phyloP scores from a whole-genome alignment of 2,113 vertebrate species.

The Madoqua kirkii region DNA sequence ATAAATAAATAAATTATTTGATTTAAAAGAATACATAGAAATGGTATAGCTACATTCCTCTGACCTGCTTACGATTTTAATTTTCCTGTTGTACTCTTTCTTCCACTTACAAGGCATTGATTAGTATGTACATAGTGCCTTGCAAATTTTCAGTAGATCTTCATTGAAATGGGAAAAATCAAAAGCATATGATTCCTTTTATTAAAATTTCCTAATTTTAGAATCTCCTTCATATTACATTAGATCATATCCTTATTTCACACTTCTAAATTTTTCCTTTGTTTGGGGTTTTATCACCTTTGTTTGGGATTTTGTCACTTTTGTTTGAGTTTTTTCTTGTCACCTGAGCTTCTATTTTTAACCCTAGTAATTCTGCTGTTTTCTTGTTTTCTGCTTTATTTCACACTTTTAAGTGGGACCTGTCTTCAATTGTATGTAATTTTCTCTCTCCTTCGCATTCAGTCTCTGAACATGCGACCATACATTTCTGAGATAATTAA shows the following conservation, averaged over 20 bases:
- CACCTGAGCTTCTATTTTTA: not conserved
- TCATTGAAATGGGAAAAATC: constrained; percentile 1
- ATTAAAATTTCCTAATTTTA: not conserved
- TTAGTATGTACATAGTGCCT: not conserved
- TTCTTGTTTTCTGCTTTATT: not conserved
- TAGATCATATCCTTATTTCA: not conserved
- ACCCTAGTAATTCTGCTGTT: not conserved
- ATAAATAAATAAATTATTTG: not conserved
- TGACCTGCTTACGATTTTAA: not conserved
- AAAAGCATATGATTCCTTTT: not conserved
- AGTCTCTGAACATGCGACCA: not conserved
- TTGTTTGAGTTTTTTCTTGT: not conserved
- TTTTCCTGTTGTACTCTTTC: not conserved
- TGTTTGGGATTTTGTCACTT: not conserved
- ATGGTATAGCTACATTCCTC: not conserved
- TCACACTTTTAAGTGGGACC: not conserved
- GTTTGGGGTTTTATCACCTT: not conserved
- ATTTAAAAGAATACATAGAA: not conserved
- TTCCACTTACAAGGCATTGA: not conserved
- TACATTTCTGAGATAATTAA: not conserved
- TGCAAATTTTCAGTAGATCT: not conserved
- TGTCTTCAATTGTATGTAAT: not conserved
- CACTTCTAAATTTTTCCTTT: not conserved
- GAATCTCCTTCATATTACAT: not conserved
- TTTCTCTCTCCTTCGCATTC: not conserved